Base-by-base conservation (phyloP, 2,888 invertebrate species). In the Portevinia maculata region DNA sequence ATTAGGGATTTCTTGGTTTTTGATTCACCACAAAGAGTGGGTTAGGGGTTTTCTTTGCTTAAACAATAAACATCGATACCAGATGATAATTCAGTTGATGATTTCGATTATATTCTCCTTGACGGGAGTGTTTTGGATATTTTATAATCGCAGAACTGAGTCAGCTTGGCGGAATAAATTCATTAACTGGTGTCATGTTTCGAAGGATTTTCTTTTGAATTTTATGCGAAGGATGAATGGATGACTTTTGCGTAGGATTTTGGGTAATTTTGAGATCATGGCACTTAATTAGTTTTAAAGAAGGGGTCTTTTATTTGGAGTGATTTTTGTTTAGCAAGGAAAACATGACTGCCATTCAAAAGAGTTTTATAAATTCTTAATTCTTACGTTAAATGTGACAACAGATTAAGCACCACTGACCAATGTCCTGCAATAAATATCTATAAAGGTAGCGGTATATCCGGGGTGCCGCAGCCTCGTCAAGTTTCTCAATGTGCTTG, bases 31-130 rank as follows among this genome's bases (percentile, higher is more conserved):
- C 15, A 8, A 13, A 30, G 32, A 30, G 28, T 39, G 57, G 28
- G 19, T 19, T n/a, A 7, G 28, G n/a, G 44, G 4, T 9, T 19
- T 17, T 44, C 44, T 19, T 19, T 19, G 21, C 5, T 19, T 70
- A 30, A 75, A 75, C 76, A 81, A 76, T 76, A 57, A 81, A 65
- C 79, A 70, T 75, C 75, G 75, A 81, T 81, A 62, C 34, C 74
- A 64, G 70, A 76, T 70, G 81, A 76, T 81, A 59, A 70, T 76
- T 70, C 69, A 70, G 73, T 50, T 64, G 70, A 76, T 75, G 69
- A 81, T 70, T 81, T 76, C 64, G 75, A 81, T 81, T 75, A 76
- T 11, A 62, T 52, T 62, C 52, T 8, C 17, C 1, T 21, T 11
- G 30, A 1, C 37, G n/a, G 52, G 17, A 24, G 57, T 30, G 64